phyloP scores from a whole-genome alignment of 2,113 vertebrate species.

The Pituophis catenifer region DNA sequence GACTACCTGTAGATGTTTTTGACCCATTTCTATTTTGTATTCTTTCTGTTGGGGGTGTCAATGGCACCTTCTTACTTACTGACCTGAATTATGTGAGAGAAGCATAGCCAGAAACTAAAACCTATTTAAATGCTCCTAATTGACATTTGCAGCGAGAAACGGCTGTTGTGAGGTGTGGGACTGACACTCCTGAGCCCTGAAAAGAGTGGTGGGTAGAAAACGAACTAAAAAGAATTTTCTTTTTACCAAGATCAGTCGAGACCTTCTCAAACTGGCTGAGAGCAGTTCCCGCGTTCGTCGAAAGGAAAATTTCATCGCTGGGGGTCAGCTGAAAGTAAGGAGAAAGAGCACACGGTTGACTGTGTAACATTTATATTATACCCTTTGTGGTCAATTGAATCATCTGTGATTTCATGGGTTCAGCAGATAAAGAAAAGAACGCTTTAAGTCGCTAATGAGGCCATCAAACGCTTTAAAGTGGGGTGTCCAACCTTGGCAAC shows the following conservation, averaged over 20 bases:
- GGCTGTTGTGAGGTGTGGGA: not conserved
- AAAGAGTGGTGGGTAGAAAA: not conserved
- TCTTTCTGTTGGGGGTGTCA: not conserved
- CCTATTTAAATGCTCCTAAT: not conserved
- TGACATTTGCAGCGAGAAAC: not conserved
- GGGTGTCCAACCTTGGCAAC: not conserved
- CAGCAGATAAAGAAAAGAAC: not conserved
- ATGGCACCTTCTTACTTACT: not conserved
- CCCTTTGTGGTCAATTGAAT: too few species aligned
- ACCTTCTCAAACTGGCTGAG: constrained; percentile 96
- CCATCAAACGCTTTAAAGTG: not conserved
- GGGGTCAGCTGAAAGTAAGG: constrained; percentile 78
- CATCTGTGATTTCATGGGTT: not conserved
- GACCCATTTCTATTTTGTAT: not conserved
- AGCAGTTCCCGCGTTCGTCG: constrained; percentile 83
- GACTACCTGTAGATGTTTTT: not conserved
- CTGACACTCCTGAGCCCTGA: not conserved
- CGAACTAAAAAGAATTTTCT: constrained; percentile 16
- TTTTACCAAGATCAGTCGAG: constrained; percentile 82
- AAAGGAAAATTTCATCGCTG: constrained; percentile 87
- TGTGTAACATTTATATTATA: not conserved
- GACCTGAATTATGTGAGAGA: not conserved
- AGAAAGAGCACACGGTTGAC: not conserved
- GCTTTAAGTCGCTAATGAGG: not conserved
- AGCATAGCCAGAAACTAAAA: not conserved